A percentile compares a stretch with the other conserved stretches of the same genome.
These are phyloP conservation scores for Hybos culiciformis DNA, from an alignment of 2,888 invertebrate genomes.

Conservation along the genomic window DNA sequence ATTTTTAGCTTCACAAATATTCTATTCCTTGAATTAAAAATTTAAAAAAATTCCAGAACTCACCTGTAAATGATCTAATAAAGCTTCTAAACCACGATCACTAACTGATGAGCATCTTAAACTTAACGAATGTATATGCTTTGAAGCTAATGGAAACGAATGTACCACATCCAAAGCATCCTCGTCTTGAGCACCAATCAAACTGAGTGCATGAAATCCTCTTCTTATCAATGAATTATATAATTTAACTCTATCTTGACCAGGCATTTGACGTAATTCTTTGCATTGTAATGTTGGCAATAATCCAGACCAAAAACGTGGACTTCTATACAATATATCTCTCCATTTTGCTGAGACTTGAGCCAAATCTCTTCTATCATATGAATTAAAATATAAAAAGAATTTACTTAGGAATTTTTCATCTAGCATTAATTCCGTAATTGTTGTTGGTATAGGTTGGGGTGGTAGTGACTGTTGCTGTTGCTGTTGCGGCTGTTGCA, in stretches of 20 bases:
- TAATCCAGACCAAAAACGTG: constrained; percentile 77
- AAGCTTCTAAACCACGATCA: constrained; percentile 77
- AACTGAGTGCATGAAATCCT: constrained; percentile 71
- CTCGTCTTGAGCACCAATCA: constrained; percentile 78
- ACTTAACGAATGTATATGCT: constrained; percentile 71
- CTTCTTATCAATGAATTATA: constrained; percentile 71
- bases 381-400: constrained; percentile 67
- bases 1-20: not conserved
- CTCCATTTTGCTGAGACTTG: constrained; percentile 81
- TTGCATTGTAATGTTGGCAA: constrained; percentile 77
- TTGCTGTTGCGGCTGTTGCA: constrained; percentile 25
- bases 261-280: constrained; percentile 52
- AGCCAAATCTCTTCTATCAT: constrained; percentile 65
- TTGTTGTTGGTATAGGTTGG: constrained; percentile 46
- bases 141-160: constrained; percentile 67
- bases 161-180: constrained; percentile 79
- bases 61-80: constrained; percentile 79
- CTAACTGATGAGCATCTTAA: constrained; percentile 82
- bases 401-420: constrained; percentile 73
- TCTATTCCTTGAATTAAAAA: not conserved
- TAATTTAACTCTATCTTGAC: constrained; percentile 45
- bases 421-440: constrained; percentile 67
- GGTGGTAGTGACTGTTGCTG: constrained; percentile 35
- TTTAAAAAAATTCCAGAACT: constrained; percentile 15
- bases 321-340: constrained; percentile 73